Evolutionary conservation across 2,797 vertebrate species (phyloP), one percentile per base, ranked within the genome.

Genomic region (Sebastes miniatus): DNA sequence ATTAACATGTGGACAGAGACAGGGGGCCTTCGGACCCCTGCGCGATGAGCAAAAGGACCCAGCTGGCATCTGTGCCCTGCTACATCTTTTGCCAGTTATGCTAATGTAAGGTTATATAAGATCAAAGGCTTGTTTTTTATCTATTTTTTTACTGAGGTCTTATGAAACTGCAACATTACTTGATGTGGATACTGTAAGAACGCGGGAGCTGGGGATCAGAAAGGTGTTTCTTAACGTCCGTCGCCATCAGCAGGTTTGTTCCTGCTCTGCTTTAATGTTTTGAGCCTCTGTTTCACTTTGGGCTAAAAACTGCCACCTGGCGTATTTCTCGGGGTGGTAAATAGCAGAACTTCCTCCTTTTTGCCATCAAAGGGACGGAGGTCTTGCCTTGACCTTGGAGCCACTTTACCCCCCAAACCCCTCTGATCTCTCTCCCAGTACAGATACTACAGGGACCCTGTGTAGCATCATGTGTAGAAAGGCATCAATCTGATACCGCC

Each of bases 1-100:
- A 93, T 95, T 86, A 94, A 94, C 95, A 95, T 95, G 92, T 95
- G 95, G 93, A 92, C 87, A 75, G 79, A 86, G 88, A 91, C 84
- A 84, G 74, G 79, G 75, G 88, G 85, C 84, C 88, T 86, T 80
- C 29, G 57, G 69, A 86, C 65, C 70, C 62, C 65, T 27, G 76
- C n/a, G 14, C 36, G 71, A 92, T 83, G 83, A 93, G 79, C 87
- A 84, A 83, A 80, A 80, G 67, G 85, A 89, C 79, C 87, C 83
- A 90, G 91, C 88, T 89, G 87, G 86, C 87, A 89, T 91, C 83
- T 71, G 71, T 84, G 82, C 82, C 76, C 77, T 69, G 57, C 76
- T 76, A 78, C 61, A 85, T 58, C 75, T 80, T 87, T 79, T 74
- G 88, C 75, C 82, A 81, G 64, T 83, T 89, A 83, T 81, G 83